These are phyloP conservation scores for Atractosteus spatula DNA, from an alignment of 2,113 vertebrate genomes.

Conservation along the genomic window DNA sequence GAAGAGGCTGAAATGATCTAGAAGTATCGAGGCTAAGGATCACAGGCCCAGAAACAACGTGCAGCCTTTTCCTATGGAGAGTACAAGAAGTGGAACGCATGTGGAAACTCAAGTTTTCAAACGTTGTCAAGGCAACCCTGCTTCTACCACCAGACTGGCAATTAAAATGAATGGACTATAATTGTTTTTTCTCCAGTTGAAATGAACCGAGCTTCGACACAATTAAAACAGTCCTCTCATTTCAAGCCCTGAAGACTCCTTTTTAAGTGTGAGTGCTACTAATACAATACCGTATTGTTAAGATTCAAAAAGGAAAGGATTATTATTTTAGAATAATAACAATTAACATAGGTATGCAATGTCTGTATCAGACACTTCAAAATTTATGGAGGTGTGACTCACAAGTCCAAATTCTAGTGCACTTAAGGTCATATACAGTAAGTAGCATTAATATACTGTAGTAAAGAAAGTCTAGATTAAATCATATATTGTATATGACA, in stretches of 20 bases:
- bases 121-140: not conserved
- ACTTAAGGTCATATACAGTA: too few species aligned
- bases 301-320: too few species aligned
- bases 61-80: slow-evolving; percentile 18
- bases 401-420: too few species aligned
- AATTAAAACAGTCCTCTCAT: not conserved
- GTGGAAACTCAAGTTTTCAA: slow-evolving; percentile 12
- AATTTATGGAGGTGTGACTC: too few species aligned
- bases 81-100: not conserved
- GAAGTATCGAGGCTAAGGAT: slow-evolving; percentile 6
- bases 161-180: not conserved
- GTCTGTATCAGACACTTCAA: too few species aligned
- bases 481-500: too few species aligned
- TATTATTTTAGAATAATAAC: too few species aligned
- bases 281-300: not conserved
- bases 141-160: not conserved
- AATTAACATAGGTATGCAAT: too few species aligned
- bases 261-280: not conserved
- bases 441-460: too few species aligned
- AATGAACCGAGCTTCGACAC: too few species aligned
- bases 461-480: too few species aligned
- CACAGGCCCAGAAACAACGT: slow-evolving; percentile 14
- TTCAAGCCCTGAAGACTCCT: not conserved
- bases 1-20: not conserved
- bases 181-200: not conserved